Conservation (phyloP, 2,888 invertebrate genomes). For the Noctua fimbriata region DNA sequence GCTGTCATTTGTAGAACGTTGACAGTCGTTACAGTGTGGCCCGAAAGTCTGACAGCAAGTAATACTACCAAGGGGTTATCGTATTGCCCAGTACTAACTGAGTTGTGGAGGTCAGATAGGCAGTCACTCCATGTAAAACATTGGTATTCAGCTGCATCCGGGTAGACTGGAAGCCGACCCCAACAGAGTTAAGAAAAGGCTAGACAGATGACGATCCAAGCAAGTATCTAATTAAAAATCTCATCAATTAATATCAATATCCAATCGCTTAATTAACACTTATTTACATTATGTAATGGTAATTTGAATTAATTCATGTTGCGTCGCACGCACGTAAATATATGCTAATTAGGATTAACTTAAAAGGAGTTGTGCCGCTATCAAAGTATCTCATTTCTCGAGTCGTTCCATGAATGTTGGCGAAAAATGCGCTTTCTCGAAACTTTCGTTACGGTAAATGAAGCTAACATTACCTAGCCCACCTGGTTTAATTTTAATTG, state of each 20-base stretch:
- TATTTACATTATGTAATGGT: background rate
- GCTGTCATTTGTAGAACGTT: too few species aligned
- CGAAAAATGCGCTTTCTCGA: slow-evolving; percentile 11
- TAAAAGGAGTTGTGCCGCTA: slow-evolving; percentile 7
- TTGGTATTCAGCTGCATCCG: too few species aligned
- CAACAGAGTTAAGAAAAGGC: too few species aligned
- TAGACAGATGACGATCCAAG: too few species aligned
- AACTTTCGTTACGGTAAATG: background rate
- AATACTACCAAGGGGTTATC: too few species aligned
- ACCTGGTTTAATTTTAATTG: background rate
- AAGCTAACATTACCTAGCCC: background rate
- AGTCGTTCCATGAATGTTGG: background rate
- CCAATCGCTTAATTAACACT: slow-evolving; percentile 1
- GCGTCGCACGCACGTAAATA: background rate
- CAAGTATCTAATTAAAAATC: background rate
- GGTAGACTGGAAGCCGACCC: too few species aligned
- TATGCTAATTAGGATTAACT: slow-evolving; percentile 17
- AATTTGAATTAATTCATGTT: background rate
- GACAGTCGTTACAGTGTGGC: too few species aligned
- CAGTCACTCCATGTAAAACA: too few species aligned
- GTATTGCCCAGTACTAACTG: too few species aligned
- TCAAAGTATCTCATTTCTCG: slow-evolving; percentile 3
- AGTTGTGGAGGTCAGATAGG: too few species aligned
- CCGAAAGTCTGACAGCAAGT: too few species aligned
- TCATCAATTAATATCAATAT: background rate